A percentile compares a stretch with the other conserved stretches of the same genome.
phyloP scores from a whole-genome alignment of 2,888 invertebrate genomes.

The Dasysyrphus tricinctus region DNA sequence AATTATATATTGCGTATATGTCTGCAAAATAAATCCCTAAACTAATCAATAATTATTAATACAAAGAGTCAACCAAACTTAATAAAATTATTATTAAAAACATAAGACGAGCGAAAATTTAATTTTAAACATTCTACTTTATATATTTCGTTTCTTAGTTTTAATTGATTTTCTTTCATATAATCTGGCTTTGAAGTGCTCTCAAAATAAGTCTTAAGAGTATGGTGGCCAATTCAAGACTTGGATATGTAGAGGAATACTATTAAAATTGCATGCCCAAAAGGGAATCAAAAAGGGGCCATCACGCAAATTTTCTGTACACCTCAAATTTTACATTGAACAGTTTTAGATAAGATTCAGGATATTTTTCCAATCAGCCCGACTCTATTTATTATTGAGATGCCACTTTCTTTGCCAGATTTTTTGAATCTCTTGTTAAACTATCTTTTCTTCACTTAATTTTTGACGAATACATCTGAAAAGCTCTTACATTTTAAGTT shows the following conservation, averaged over 20 bases:
- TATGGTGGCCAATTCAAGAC: background rate
- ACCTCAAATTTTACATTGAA: background rate
- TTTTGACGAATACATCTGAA: no score
- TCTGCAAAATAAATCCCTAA: no score
- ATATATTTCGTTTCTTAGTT: no score
- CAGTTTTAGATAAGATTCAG: background rate
- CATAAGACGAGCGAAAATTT: no score
- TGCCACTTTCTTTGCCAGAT: background rate
- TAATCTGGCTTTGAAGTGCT: background rate
- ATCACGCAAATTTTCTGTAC: conserved; percentile 26
- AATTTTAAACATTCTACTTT: no score
- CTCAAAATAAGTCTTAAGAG: background rate
- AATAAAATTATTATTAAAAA: no score
- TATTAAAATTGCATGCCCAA: conserved; percentile 18
- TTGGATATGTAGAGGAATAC: background rate
- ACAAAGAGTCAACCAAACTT: no score
- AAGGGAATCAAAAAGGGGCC: conserved; percentile 25
- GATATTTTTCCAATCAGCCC: background rate
- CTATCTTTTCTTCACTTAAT: no score
- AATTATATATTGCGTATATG: no score
- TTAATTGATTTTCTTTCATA: background rate
- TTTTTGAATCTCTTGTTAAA: background rate
- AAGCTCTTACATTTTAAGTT: no score
- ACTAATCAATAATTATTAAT: no score
- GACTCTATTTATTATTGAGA: background rate